Percentiles rank a stretch among this genome's conserved stretches.
These are phyloP conservation scores for Automeris io DNA, from an alignment of 2,888 invertebrate species.

Conservation along the genomic window DNA sequence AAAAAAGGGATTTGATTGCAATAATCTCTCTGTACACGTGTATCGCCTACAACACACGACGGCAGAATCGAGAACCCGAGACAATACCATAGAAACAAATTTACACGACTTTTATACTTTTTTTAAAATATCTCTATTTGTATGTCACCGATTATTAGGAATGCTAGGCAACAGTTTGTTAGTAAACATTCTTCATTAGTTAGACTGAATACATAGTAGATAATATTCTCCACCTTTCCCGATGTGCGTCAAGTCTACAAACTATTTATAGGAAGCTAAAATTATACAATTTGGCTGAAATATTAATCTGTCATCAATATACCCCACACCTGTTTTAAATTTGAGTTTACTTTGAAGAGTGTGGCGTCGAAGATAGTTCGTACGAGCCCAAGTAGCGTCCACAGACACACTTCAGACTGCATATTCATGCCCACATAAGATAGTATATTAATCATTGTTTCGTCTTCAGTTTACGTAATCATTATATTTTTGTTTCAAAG, in stretches of 20 bases:
- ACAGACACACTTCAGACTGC: slow-evolving; percentile 70
- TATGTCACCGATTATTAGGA: too few species aligned
- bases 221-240: too few species aligned
- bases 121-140: too few species aligned
- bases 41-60: too few species aligned
- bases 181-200: too few species aligned
- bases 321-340: slow-evolving; percentile 64
- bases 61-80: too few species aligned
- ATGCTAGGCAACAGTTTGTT: too few species aligned
- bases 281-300: background rate
- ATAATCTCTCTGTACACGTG: too few species aligned
- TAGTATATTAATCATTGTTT: slow-evolving; percentile 51
- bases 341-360: slow-evolving; percentile 71
- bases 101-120: too few species aligned
- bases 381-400: slow-evolving; percentile 69
- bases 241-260: background rate
- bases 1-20: too few species aligned
- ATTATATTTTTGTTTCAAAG: background rate
- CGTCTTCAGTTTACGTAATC: background rate
- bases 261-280: slow-evolving; percentile 2
- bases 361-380: slow-evolving; percentile 74
- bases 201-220: too few species aligned
- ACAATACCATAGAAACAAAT: too few species aligned
- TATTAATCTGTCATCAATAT: slow-evolving; percentile 16
- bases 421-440: slow-evolving; percentile 65